A percentile compares a stretch with the other conserved stretches of the same genome.
phyloP scores from a whole-genome alignment of 2,113 vertebrate species.

The Nothobranchius furzeri region DNA sequence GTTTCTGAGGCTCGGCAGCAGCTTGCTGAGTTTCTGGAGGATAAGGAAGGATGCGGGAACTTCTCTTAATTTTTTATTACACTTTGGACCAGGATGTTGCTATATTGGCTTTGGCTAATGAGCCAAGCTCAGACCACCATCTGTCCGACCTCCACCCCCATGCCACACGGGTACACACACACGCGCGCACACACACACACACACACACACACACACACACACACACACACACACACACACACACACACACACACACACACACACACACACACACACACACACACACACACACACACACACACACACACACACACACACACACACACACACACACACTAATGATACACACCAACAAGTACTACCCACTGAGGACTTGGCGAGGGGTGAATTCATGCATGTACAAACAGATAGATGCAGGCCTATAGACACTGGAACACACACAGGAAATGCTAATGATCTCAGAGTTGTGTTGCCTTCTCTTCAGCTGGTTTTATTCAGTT shows the following conservation, averaged over 20 bases:
- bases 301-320: constrained; percentile 17
- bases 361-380: constrained; percentile 13
- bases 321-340: not conserved
- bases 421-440: constrained; percentile 20
- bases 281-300: constrained; percentile 16
- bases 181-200: not conserved
- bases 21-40: constrained; percentile 9
- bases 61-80: constrained; percentile 32
- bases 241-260: constrained; percentile 11
- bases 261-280: constrained; percentile 15
- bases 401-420: constrained; percentile 19
- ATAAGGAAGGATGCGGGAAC: not conserved
- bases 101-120: constrained; percentile 32
- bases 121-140: constrained; percentile 37
- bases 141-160: constrained; percentile 29
- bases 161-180: not conserved
- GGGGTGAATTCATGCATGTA: constrained; percentile 23
- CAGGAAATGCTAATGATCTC: constrained; percentile 13
- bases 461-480: not conserved
- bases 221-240: constrained; percentile 17
- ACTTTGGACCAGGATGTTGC: constrained; percentile 31
- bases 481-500: constrained; percentile 2
- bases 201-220: constrained; percentile 6
- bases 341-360: constrained; percentile 15
- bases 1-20: constrained; percentile 14